These are phyloP conservation scores for Cosmia pyralina DNA, from an alignment of 2,888 invertebrate species.

Conservation along the genomic window DNA sequence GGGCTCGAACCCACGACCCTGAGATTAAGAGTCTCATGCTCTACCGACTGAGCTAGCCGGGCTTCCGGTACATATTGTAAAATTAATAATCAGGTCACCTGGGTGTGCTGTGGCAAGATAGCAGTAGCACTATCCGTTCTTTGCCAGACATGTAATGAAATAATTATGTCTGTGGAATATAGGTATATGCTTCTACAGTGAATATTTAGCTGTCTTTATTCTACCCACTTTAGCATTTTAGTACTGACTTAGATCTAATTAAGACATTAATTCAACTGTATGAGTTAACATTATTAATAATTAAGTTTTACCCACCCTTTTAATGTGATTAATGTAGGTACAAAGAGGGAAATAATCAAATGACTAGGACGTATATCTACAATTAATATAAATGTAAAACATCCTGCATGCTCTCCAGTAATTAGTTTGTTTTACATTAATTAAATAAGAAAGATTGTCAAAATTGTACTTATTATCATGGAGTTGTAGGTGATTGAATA, in stretches of 20 bases:
- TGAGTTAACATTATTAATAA: background rate
- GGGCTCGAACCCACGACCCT: conserved; percentile 92
- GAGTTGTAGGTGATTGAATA: conserved; percentile 11
- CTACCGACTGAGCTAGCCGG: conserved; percentile 91
- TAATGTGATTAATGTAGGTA: too few species aligned
- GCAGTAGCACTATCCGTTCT: background rate
- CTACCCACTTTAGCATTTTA: background rate
- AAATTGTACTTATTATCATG: conserved; percentile 40
- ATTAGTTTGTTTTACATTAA: conserved; percentile 1
- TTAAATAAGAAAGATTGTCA: conserved; percentile 16
- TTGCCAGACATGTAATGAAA: background rate
- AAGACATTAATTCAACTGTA: background rate
- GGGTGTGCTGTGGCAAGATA: too few species aligned
- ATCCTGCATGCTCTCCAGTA: background rate
- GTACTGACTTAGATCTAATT: background rate
- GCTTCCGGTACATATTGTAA: conserved; percentile 59
- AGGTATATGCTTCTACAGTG: background rate
- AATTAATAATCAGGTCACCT: conserved; percentile 4
- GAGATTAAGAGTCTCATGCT: conserved; percentile 92
- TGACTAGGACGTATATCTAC: conserved; percentile 63
- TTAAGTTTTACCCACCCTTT: background rate
- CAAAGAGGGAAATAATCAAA: background rate
- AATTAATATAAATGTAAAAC: background rate
- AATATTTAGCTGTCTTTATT: background rate
- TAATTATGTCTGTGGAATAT: background rate